These are phyloP conservation scores for Poeciliopsis paucimaculata DNA, from an alignment of 2,797 vertebrate species.

Conservation along the genomic window DNA sequence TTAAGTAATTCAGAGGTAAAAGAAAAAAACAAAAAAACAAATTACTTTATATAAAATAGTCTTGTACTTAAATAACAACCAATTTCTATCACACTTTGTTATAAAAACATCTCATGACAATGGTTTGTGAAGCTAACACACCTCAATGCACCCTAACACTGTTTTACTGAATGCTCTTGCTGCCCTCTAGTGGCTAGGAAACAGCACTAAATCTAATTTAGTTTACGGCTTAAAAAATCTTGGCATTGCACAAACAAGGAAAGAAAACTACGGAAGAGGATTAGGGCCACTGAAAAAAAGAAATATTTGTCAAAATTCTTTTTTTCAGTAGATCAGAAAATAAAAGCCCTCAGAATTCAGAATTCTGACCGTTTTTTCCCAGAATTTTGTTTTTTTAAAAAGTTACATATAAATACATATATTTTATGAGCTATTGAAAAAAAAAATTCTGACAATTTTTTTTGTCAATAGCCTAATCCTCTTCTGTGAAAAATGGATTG, in stretches of 20 bases:
- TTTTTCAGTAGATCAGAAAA: no score
- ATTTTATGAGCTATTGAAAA: no score
- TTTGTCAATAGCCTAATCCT: no score
- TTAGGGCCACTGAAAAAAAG: no score
- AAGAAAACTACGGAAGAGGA: background rate
- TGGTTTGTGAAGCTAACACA: background rate
- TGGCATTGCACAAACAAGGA: background rate
- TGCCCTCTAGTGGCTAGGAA: conserved; percentile 44
- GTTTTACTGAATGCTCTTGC: background rate
- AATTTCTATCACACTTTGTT: background rate
- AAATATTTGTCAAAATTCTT: background rate
- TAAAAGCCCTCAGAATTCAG: no score
- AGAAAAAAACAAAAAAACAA: background rate
- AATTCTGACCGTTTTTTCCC: no score
- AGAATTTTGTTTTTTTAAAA: no score
- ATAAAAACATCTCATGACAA: no score
- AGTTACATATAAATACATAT: no score
- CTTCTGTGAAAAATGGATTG: no score
- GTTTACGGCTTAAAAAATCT: background rate
- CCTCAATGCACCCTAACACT: background rate
- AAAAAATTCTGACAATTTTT: no score
- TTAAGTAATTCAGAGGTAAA: background rate
- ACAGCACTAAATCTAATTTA: no score
- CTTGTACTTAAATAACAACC: background rate
- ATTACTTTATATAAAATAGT: background rate